phyloP scores from a whole-genome alignment of 1,140 invertebrate genomes.

The Spodoptera litura region DNA sequence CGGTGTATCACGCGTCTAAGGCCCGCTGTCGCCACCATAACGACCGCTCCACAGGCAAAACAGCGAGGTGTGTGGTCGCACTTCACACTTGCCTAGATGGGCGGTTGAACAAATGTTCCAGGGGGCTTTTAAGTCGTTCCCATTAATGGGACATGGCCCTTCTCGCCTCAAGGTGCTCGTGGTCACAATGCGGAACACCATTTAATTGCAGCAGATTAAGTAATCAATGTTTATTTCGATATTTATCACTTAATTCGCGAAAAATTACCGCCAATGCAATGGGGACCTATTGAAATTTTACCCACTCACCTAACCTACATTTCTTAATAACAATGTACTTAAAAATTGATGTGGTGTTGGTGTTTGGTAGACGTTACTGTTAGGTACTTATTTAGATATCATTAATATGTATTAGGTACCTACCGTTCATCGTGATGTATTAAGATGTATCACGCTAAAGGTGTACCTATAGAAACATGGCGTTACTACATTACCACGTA shows the following conservation, averaged over 20 bases:
- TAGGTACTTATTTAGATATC: background rate
- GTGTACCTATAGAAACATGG: background rate
- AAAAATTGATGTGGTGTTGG: too few relatives aligned
- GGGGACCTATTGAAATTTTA: too few relatives aligned
- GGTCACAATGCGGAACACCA: background rate
- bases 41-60: slow-evolving; percentile 19
- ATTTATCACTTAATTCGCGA: too few relatives aligned
- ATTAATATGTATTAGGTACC: slow-evolving; percentile 11
- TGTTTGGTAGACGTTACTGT: background rate
- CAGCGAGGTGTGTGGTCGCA: slow-evolving; percentile 51
- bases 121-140: slow-evolving; percentile 44
- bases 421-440: slow-evolving; percentile 32
- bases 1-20: slow-evolving; percentile 7
- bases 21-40: slow-evolving; percentile 6
- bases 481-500: background rate
- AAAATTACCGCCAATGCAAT: too few relatives aligned
- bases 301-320: too few relatives aligned
- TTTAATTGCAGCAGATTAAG: slow-evolving; percentile 22
- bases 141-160: slow-evolving; percentile 35
- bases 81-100: slow-evolving; percentile 50
- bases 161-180: slow-evolving; percentile 7
- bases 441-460: background rate
- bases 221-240: background rate
- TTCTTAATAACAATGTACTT: too few relatives aligned
- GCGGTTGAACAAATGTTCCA: slow-evolving; percentile 50